Evolutionary conservation across 1,140 invertebrate species (phyloP).

Genomic region (Brachionus calyciflorus): DNA sequence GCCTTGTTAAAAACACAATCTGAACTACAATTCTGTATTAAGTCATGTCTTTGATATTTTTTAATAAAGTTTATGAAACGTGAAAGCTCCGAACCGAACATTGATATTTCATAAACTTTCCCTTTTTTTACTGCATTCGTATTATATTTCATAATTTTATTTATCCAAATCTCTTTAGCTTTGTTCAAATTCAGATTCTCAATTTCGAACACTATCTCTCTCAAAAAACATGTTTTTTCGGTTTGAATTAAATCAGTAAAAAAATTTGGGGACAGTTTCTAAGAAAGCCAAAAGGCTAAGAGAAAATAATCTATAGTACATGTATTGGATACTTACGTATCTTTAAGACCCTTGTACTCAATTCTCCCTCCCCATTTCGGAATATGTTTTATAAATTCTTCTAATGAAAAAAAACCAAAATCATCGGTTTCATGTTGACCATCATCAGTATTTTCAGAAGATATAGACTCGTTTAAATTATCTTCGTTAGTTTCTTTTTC

Average conservation of each 20-base stretch:
- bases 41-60: not conserved
- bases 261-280: not conserved
- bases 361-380: no score
- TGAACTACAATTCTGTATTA: not conserved
- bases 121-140: not conserved
- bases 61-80: not conserved
- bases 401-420: no score
- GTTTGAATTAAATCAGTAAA: not conserved
- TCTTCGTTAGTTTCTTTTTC: not conserved
- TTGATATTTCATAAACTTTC: not conserved
- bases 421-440: no score
- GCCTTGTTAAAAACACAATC: not conserved
- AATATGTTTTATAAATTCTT: no score
- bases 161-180: conserved; percentile 2
- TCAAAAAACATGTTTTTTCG: not conserved
- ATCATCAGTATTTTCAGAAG: no score
- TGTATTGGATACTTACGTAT: no score
- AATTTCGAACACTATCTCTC: not conserved
- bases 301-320: no score
- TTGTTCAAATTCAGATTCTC: not conserved
- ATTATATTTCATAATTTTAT: not conserved
- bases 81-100: not conserved
- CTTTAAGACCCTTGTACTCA: no score
- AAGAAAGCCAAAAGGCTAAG: not conserved
- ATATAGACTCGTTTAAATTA: not conserved